Evolutionary conservation across 2,113 vertebrate species (phyloP).

Genomic region (Macaca fascicularis): T2T-MFA8v1.1 NC_088395.1:106550001-106550500

Average conservation of each 20-base stretch:
- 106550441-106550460: not conserved
- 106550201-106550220: not conserved
- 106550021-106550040: not conserved
- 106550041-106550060: not conserved
- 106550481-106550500: not conserved
- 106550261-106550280: not conserved
- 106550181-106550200: not conserved
- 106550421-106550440: not conserved
- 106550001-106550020: not conserved
- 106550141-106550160: not conserved
- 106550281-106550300: not conserved
- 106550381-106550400: not conserved
- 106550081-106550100: not conserved
- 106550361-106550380: not conserved
- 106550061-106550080: not conserved
- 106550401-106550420: not conserved
- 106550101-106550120: not conserved
- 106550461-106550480: not conserved
- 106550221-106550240: not conserved
- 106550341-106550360: not conserved
- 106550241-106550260: not conserved
- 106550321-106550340: not conserved
- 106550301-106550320: not conserved
- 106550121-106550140: not conserved
- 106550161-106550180: not conserved